Conservation (phyloP, 2,113 vertebrate genomes). For the Cairina moschata region DNA sequence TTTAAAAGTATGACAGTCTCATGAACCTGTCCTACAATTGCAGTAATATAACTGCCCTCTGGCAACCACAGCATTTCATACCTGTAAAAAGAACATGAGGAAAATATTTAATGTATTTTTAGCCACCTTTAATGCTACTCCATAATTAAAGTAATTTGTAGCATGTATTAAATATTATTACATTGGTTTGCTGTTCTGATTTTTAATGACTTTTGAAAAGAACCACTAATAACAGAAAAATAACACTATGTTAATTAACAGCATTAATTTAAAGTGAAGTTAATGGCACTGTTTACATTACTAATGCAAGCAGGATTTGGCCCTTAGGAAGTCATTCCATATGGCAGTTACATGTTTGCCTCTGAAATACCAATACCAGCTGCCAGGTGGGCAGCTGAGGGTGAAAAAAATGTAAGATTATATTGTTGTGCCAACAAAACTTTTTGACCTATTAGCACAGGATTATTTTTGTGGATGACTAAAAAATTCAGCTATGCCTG, state of each 20-base stretch:
- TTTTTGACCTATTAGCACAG: not conserved
- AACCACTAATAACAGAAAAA: constrained; percentile 56
- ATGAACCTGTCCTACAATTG: not conserved
- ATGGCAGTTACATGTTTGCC: not conserved
- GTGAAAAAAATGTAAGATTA: not conserved
- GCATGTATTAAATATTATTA: constrained; percentile 35
- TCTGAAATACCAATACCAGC: not conserved
- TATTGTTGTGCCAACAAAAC: not conserved
- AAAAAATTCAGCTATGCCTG: not conserved
- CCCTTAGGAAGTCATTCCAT: constrained; percentile 41
- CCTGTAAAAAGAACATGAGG: constrained; percentile 2
- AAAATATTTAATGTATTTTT: constrained; percentile 45
- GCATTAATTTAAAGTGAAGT: constrained; percentile 54
- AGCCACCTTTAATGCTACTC: constrained; percentile 29
- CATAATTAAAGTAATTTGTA: constrained; percentile 69
- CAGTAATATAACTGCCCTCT: not conserved
- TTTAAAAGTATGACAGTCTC: not conserved
- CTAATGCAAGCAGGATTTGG: constrained; percentile 33
- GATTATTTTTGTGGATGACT: not conserved
- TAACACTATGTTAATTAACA: constrained; percentile 44
- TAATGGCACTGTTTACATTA: constrained; percentile 30
- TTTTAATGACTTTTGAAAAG: constrained; percentile 58
- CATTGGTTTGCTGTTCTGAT: constrained; percentile 13
- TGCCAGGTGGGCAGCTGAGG: not conserved
- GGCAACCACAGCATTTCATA: not conserved